Conservation (phyloP, 2,797 vertebrate species). For the Coregonus ussuriensis region DNA sequence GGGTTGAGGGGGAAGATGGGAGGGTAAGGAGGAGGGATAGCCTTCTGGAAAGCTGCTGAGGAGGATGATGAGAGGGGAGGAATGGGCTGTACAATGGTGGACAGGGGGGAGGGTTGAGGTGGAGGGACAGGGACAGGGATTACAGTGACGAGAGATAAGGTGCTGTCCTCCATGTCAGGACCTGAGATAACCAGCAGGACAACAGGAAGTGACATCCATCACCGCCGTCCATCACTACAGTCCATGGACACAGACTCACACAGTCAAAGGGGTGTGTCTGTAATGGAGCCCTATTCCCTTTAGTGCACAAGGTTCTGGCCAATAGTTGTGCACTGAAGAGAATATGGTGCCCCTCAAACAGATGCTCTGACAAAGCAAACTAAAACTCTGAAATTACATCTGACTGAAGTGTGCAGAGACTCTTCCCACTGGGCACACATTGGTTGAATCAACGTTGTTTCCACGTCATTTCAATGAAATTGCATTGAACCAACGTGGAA, state of each 20-base stretch:
- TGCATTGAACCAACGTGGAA: too few relatives aligned
- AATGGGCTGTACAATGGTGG: not conserved
- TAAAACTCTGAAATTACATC: not conserved
- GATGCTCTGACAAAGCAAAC: not conserved
- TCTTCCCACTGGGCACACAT: not conserved
- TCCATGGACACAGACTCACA: not conserved
- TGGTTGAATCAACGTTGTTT: too few relatives aligned
- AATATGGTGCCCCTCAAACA: not conserved
- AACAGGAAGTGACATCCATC: constrained; percentile 60
- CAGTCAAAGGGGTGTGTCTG: not conserved
- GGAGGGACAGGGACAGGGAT: constrained; percentile 30
- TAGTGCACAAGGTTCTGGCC: not conserved
- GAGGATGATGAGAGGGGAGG: constrained; percentile 6
- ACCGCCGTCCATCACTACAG: constrained; percentile 25
- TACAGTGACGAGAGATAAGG: constrained; percentile 58
- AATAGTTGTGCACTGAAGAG: not conserved
- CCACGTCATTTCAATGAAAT: too few relatives aligned
- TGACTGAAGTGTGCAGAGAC: not conserved
- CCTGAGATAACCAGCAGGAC: constrained; percentile 53
- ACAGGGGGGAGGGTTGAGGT: constrained; percentile 3
- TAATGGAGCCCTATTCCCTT: not conserved
- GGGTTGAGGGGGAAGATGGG: not conserved
- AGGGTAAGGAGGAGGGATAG: not conserved
- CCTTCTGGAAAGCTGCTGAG: constrained; percentile 10
- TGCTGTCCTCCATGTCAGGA: constrained; percentile 45